Percentiles rank a stretch among this genome's conserved stretches.
Evolutionary conservation across 2,888 invertebrate genomes (phyloP).

Genomic region (Herminia tarsipennalis): DNA sequence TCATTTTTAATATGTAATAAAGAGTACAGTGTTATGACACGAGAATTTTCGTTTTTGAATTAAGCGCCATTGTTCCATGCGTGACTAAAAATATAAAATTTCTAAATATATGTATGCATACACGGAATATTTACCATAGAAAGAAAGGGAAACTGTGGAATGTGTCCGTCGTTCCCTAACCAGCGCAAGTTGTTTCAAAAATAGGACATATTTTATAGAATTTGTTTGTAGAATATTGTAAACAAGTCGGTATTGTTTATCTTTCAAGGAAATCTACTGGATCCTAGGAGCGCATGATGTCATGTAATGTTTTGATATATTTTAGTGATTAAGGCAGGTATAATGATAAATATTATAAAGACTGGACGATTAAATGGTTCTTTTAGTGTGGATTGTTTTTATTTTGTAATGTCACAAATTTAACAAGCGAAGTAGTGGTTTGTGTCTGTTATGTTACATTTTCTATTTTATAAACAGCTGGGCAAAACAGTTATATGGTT

Average conservation of each 20-base stretch:
- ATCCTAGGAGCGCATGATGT: slow-evolving; percentile 1
- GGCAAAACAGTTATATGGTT: no score
- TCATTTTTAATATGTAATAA: slow-evolving; percentile 49
- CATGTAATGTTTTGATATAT: neutral
- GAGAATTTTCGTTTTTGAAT: slow-evolving; percentile 17
- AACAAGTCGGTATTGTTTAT: slow-evolving; percentile 14
- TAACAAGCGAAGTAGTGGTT: no score
- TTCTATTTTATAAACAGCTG: no score
- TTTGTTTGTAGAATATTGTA: slow-evolving; percentile 10
- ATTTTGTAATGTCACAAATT: no score
- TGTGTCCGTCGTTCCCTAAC: no score
- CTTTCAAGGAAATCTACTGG: slow-evolving; percentile 8
- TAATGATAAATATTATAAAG: no score
- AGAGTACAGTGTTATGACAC: slow-evolving; percentile 26
- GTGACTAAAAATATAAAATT: slow-evolving; percentile 6
- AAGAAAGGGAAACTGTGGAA: neutral
- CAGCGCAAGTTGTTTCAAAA: neutral
- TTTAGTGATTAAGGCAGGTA: neutral
- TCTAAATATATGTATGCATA: neutral
- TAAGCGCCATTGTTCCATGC: slow-evolving; percentile 13
- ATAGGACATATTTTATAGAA: neutral
- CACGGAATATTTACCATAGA: slow-evolving; percentile 1
- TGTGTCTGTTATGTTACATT: no score
- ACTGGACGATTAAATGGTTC: no score
- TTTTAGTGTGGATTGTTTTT: no score